Base-by-base conservation (phyloP, 2,113 vertebrate genomes). In the Melanostigma gelatinosum region DNA sequence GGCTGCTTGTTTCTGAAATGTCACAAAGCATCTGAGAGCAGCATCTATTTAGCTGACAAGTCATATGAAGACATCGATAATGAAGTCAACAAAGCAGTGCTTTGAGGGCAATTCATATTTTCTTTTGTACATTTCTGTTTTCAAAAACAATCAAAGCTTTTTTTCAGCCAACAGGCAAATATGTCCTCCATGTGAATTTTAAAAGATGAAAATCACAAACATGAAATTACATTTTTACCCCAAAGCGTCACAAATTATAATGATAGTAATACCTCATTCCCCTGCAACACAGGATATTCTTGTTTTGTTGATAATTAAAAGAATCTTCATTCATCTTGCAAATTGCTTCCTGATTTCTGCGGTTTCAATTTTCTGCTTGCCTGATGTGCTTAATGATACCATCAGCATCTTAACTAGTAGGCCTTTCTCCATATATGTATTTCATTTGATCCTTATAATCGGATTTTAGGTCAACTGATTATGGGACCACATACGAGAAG, bases 401-500 rank as follows among this genome's bases (percentile, higher is more conserved):
- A 86, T 87, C 83, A 88, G 82, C 85, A 75, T 92, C 82, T 68
- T 80, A 90, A 92, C 77, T 80, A 84, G 85, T 78, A 85, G 70
- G 85, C 84, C 78, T 84, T 63, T 36, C 57, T 40, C 38, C 34
- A 3, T 34, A 34, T 6, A 34, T 34, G 3, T 32, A 34, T 34
- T 6, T 34, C 6, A 34, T 34, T 34, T 34, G 6, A 88, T 90
- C 61, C 90, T 87, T 89, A 71, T 88, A 92, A 93, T 96, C 96
- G 86, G 92, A 96, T 97, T 96, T 89, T 90, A 98, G 97, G 95
- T 98, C 97, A 93, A 98, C 96, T 4, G 97, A 98, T 95, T 98
- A 97, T 84, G 97, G 97, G 88, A 97, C 96, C 80, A 98, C 97
- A 0, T 98, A 98, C 60, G 97, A 98, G 92, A 98, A 98, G 85